These are phyloP conservation scores for Philotrypesis tridentata DNA, from an alignment of 1,140 invertebrate species.

Conservation along the genomic window DNA sequence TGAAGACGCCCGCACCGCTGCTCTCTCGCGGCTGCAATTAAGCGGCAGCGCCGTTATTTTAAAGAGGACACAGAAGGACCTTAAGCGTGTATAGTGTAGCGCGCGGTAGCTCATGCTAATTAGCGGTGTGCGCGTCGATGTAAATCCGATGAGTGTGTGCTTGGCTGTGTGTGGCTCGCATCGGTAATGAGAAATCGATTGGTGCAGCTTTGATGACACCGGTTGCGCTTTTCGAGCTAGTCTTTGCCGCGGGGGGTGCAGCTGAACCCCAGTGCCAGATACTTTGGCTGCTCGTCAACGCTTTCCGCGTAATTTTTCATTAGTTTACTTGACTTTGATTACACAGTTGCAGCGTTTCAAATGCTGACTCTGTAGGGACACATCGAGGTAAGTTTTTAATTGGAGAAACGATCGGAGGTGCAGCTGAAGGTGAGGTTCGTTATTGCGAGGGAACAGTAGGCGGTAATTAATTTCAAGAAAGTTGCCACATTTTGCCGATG, in stretches of 20 bases:
- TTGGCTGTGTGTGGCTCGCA: not conserved
- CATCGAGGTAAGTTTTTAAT: not conserved
- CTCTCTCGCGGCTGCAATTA: not conserved
- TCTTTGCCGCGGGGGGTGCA: not conserved
- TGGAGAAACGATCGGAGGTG: not conserved
- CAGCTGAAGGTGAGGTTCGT: not conserved
- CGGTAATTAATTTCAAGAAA: not conserved
- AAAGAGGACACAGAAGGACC: not conserved
- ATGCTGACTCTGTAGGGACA: too few relatives aligned
- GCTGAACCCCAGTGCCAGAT: too few relatives aligned
- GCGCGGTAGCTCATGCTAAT: not conserved
- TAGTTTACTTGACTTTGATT: too few relatives aligned
- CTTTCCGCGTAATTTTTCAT: too few relatives aligned
- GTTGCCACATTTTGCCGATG: not conserved
- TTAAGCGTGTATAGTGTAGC: not conserved
- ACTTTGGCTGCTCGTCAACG: too few relatives aligned
- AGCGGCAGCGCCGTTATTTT: conserved; percentile 12
- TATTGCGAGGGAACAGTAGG: not conserved
- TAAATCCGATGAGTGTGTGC: not conserved
- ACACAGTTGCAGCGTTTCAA: too few relatives aligned
- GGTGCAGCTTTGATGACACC: not conserved
- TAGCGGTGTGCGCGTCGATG: not conserved
- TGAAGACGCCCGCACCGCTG: not conserved
- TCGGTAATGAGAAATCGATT: not conserved
- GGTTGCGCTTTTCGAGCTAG: not conserved